These are phyloP conservation scores for Alosa sapidissima DNA, from an alignment of 2,797 vertebrate species.

Conservation along the genomic window DNA sequence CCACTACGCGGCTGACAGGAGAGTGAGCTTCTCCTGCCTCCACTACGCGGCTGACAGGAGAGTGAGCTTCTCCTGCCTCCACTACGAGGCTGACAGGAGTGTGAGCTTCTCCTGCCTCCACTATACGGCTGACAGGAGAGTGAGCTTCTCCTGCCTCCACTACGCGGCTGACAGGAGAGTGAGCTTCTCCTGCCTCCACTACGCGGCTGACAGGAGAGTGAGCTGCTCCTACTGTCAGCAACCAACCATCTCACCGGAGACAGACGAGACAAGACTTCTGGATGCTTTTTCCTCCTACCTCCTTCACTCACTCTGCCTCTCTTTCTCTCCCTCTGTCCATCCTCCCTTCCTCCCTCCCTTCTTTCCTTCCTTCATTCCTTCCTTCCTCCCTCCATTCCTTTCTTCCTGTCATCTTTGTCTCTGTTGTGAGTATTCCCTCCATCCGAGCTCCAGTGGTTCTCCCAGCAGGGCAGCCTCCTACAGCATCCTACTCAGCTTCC, in stretches of 20 bases:
- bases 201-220: background rate
- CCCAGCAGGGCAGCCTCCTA: background rate
- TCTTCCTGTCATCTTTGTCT: background rate
- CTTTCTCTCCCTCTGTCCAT: background rate
- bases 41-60: background rate
- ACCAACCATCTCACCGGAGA: background rate
- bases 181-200: background rate
- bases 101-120: background rate
- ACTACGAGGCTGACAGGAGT: background rate
- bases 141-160: background rate
- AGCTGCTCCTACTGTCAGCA: background rate
- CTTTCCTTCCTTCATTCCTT: background rate
- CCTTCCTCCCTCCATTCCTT: background rate
- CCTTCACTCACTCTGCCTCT: background rate
- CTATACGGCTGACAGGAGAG: background rate
- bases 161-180: background rate
- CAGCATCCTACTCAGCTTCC: conserved; percentile 4
- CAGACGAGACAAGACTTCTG: background rate
- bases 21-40: background rate
- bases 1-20: background rate
- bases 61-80: background rate
- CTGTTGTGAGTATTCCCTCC: background rate
- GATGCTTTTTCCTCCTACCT: background rate
- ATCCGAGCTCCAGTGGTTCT: background rate
- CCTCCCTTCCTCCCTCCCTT: background rate